Conservation (phyloP, 2,888 invertebrate species). For the Idaea dimidiata region DNA sequence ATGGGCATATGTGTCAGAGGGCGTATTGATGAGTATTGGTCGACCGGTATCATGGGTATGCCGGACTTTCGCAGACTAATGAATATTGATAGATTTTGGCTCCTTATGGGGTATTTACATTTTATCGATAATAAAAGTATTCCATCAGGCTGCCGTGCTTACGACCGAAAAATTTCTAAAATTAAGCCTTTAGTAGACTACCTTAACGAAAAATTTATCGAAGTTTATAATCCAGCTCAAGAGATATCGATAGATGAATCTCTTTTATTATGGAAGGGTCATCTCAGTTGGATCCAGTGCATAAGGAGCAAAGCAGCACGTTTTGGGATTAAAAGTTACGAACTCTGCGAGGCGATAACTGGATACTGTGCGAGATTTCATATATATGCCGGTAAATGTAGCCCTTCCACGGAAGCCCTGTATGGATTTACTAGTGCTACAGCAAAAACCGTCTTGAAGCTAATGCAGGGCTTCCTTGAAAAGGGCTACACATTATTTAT, state of each 20-base stretch:
- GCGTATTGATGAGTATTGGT: constrained; percentile 21
- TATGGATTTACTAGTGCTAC: constrained; percentile 9
- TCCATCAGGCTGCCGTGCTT: not conserved
- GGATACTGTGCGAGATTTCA: constrained; percentile 20
- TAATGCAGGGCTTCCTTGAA: constrained; percentile 16
- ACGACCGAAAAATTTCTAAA: constrained; percentile 19
- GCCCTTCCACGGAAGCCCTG: not conserved
- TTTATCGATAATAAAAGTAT: constrained; percentile 16
- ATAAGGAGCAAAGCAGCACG: constrained; percentile 15
- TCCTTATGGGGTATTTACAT: constrained; percentile 21
- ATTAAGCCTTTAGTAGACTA: constrained; percentile 17
- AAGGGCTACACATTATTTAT: constrained; percentile 23
- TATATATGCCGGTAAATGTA: constrained; percentile 19
- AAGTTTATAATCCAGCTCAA: constrained; percentile 11
- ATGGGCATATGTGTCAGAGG: constrained; percentile 12
- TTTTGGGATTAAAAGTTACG: constrained; percentile 34
- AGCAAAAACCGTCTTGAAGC: constrained; percentile 15
- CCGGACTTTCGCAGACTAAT: constrained; percentile 8
- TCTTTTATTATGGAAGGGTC: not conserved
- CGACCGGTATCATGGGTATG: constrained; percentile 11
- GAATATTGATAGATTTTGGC: constrained; percentile 3
- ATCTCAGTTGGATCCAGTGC: constrained; percentile 31
- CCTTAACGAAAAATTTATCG: constrained; percentile 13
- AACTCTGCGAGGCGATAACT: constrained; percentile 32
- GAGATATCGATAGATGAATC: constrained; percentile 1